These are phyloP conservation scores for Sterna hirundo DNA, from an alignment of 2,113 vertebrate genomes.

Conservation along the genomic window DNA sequence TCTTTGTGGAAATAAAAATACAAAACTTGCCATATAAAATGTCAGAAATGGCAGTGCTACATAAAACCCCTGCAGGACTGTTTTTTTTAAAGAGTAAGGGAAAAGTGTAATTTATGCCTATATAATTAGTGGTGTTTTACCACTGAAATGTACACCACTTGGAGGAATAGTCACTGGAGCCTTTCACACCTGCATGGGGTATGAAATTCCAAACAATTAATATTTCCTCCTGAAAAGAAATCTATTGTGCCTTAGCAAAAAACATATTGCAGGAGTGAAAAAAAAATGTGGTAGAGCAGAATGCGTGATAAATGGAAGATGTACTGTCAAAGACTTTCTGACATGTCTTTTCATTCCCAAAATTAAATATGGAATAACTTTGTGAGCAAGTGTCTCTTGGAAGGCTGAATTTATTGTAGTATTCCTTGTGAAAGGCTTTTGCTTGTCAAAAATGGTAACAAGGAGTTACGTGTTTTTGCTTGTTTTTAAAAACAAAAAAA, in stretches of 20 bases:
- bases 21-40: background rate
- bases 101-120: constrained; percentile 26
- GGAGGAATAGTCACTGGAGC: background rate
- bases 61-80: background rate
- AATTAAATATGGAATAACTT: background rate
- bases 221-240: background rate
- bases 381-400: background rate
- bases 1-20: background rate
- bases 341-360: background rate
- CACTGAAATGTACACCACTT: constrained; percentile 50
- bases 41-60: background rate
- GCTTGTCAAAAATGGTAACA: background rate
- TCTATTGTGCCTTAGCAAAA: background rate
- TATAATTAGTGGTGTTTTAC: constrained; percentile 40
- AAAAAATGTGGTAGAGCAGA: background rate
- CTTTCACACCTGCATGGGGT: constrained; percentile 49
- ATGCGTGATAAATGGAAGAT: background rate
- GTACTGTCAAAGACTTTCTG: background rate
- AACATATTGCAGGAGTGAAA: background rate
- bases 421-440: background rate
- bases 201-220: constrained; percentile 57
- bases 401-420: background rate
- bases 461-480: background rate
- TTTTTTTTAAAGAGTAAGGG: background rate
- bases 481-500: background rate